These are phyloP conservation scores for Mesembrinibis cayennensis DNA, from an alignment of 2,113 vertebrate genomes.

Conservation along the genomic window DNA sequence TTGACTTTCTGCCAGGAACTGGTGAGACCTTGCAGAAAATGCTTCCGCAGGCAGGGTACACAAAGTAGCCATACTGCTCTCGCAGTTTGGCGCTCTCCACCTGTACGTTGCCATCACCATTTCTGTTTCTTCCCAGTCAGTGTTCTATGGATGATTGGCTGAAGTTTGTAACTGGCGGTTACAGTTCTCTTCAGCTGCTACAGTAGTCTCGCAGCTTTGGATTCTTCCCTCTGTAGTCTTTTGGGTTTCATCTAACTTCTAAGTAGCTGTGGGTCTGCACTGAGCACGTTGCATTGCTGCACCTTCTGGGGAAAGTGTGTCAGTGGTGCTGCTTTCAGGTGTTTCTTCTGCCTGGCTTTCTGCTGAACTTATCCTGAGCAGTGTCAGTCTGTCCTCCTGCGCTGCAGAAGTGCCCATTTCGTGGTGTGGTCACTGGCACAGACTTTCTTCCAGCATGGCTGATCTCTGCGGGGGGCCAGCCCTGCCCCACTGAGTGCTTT, in stretches of 20 bases:
- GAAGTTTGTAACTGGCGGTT: not conserved
- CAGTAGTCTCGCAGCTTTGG: not conserved
- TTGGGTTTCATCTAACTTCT: not conserved
- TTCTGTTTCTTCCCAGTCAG: not conserved
- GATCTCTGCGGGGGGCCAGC: not conserved
- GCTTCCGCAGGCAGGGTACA: not conserved
- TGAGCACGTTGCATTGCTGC: rapidly evolving
- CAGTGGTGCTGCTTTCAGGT: not conserved
- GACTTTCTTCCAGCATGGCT: not conserved
- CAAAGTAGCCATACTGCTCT: not conserved
- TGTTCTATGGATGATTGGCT: not conserved
- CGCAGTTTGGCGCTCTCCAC: not conserved
- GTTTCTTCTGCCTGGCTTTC: not conserved
- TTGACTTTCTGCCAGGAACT: not conserved
- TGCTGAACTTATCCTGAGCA: not conserved
- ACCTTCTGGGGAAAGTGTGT: not conserved
- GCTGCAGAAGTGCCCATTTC: not conserved
- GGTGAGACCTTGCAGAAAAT: not conserved
- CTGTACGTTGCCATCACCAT: not conserved
- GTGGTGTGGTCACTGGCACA: not conserved
- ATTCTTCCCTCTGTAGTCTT: not conserved
- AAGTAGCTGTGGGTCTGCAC: not conserved
- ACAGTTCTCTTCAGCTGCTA: not conserved
- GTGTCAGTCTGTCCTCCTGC: not conserved
- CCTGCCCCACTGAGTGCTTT: not conserved